Conservation (phyloP, 2,113 vertebrate genomes). For the Microcebus ravelobensis region DNA sequence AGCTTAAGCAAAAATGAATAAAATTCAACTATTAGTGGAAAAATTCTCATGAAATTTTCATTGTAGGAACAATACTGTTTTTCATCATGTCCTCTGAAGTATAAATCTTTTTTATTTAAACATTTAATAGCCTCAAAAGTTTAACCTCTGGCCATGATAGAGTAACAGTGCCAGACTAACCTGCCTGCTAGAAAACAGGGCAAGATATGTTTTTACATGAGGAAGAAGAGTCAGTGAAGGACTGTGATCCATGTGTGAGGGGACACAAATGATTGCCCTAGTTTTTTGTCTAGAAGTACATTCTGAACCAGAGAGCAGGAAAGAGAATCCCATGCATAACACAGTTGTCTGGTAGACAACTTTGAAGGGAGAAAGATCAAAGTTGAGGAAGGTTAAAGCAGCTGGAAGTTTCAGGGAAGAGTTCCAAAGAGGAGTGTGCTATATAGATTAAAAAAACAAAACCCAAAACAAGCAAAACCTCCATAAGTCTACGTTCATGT, state of each 20-base stretch:
- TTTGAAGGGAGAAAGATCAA: not conserved
- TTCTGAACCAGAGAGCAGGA: not conserved
- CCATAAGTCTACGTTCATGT: not conserved
- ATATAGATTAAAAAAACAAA: not conserved
- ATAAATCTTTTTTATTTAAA: not conserved
- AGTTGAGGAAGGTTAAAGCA: not conserved
- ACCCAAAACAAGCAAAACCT: not conserved
- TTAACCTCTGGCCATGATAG: not conserved
- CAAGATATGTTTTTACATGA: not conserved
- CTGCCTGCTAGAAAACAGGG: not conserved
- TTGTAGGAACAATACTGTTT: not conserved
- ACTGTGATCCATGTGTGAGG: not conserved
- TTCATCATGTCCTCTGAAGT: not conserved
- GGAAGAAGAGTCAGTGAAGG: not conserved
- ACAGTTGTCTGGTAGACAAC: not conserved
- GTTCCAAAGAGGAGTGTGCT: not conserved
- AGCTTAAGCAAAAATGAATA: not conserved
- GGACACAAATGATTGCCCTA: not conserved
- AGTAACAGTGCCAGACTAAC: not conserved
- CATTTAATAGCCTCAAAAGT: not conserved
- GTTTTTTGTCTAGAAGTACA: not conserved
- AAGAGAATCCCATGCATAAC: not conserved
- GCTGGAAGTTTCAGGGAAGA: not conserved
- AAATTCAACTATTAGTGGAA: not conserved
- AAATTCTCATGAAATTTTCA: not conserved